These are phyloP conservation scores for Zaprionus camerounensis DNA, from an alignment of 1,140 invertebrate genomes.

Conservation along the genomic window DNA sequence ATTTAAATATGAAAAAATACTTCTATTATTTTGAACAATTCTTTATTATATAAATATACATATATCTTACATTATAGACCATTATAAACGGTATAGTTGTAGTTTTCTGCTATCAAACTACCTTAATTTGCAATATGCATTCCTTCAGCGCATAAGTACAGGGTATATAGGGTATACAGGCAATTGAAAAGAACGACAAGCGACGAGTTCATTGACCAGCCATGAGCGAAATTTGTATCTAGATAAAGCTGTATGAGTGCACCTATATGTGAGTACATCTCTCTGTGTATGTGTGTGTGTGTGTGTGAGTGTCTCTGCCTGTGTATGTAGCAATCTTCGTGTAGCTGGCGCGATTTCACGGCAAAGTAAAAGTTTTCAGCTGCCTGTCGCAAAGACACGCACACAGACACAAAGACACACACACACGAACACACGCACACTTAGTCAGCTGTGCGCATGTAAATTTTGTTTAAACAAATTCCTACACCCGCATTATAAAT, in stretches of 20 bases:
- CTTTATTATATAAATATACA: too few relatives aligned
- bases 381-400: conserved; percentile 28
- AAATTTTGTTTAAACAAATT: conserved; percentile 78
- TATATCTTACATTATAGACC: not conserved
- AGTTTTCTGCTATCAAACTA: not conserved
- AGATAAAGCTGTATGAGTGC: not conserved
- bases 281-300: conserved; percentile 19
- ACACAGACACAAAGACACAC: too few relatives aligned
- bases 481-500: conserved; percentile 76
- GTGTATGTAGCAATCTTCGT: conserved; percentile 65
- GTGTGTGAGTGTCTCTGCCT: not conserved
- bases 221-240: conserved; percentile 69
- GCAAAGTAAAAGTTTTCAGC: conserved; percentile 78
- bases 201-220: conserved; percentile 83
- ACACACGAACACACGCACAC: conserved; percentile 13
- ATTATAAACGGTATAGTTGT: not conserved
- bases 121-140: not conserved
- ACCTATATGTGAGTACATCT: not conserved
- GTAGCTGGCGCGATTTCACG: conserved; percentile 70
- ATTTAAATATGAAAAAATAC: too few relatives aligned
- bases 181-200: conserved; percentile 17
- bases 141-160: not conserved
- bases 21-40: too few relatives aligned
- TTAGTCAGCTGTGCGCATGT: conserved; percentile 21
- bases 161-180: not conserved